Evolutionary conservation across 2,888 invertebrate species (phyloP).

Genomic region (Machimus rusticus): DNA sequence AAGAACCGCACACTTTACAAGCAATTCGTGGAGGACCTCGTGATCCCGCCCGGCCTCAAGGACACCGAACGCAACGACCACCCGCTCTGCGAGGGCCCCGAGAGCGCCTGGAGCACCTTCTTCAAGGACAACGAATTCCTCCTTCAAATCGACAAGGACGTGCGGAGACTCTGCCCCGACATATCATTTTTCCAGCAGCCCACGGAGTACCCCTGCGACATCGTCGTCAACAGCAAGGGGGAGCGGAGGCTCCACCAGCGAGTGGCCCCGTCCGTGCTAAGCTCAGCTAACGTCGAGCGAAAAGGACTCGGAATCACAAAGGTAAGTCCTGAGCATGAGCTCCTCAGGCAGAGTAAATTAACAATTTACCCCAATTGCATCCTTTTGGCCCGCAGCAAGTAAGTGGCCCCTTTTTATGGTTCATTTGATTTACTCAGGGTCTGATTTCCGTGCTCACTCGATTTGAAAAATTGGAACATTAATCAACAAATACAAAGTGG

Average conservation of each 20-base stretch:
- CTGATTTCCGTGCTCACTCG: neutral
- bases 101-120: conserved; percentile 94
- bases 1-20: conserved; percentile 83
- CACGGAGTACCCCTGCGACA: conserved; percentile 87
- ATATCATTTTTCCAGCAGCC: conserved; percentile 96
- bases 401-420: neutral
- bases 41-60: conserved; percentile 80
- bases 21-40: conserved; percentile 88
- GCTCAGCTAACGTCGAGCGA: conserved; percentile 86
- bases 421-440: neutral
- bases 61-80: conserved; percentile 72
- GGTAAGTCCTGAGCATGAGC: conserved; percentile 66
- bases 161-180: conserved; percentile 91
- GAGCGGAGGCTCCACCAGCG: conserved; percentile 86
- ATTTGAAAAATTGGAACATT: no score
- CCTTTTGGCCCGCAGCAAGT: neutral
- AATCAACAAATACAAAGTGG: no score
- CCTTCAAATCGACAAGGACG: conserved; percentile 97
- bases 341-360: neutral
- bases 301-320: conserved; percentile 89
- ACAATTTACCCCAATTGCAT: neutral
- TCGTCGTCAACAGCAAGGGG: conserved; percentile 80
- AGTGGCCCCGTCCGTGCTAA: conserved; percentile 85
- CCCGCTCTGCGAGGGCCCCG: conserved; percentile 92
- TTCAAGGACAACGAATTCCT: conserved; percentile 98